These are phyloP conservation scores for Sylvilagus bachmani DNA, from an alignment of 2,113 vertebrate genomes.

Conservation along the genomic window DNA sequence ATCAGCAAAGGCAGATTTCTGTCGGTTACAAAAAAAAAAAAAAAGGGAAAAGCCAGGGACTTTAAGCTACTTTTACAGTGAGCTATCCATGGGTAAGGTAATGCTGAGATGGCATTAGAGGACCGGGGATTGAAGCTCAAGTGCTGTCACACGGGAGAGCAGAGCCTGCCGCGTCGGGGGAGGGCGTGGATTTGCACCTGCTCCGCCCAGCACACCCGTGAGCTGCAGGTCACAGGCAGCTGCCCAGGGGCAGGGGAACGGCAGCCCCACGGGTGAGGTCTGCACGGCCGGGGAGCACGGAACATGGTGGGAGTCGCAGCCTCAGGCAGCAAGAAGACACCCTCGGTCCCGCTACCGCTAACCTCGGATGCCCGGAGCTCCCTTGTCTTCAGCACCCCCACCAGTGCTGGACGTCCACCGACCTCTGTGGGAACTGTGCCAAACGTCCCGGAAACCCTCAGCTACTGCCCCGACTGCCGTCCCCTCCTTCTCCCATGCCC, in stretches of 20 bases:
- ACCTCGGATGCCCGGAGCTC: too few species aligned
- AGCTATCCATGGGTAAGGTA: neutral
- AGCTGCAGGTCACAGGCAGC: too few species aligned
- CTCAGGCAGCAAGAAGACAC: neutral
- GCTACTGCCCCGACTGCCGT: too few species aligned
- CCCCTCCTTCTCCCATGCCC: too few species aligned
- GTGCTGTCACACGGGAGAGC: neutral
- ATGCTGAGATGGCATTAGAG: neutral
- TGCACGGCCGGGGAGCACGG: neutral
- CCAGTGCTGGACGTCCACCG: too few species aligned
- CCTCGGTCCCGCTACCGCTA: neutral
- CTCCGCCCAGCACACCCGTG: too few species aligned
- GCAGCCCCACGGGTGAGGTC: neutral
- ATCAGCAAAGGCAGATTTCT: neutral
- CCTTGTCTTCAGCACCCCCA: too few species aligned
- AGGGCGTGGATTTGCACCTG: too few species aligned
- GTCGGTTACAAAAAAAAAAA: neutral
- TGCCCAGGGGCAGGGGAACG: neutral
- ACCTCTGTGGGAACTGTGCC: too few species aligned
- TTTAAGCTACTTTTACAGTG: neutral
- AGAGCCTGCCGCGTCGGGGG: too few species aligned
- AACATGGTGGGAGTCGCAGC: neutral
- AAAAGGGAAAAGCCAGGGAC: neutral
- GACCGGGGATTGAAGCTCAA: neutral
- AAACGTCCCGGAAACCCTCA: too few species aligned